Conservation (phyloP, 2,888 invertebrate species). For the Stenodera caucasica region DNA sequence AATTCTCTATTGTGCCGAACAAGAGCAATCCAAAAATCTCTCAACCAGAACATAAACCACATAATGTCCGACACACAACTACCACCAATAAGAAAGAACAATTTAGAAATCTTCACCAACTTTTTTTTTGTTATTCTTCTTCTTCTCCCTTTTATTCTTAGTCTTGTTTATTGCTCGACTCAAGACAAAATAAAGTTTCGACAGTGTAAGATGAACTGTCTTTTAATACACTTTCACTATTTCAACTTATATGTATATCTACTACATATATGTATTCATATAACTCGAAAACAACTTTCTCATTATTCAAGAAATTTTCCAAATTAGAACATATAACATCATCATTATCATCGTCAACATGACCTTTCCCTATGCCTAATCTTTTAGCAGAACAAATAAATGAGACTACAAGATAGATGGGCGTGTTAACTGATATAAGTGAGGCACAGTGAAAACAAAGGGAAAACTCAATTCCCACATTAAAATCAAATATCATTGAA, state of each 20-base stretch:
- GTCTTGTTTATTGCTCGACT: too few species aligned
- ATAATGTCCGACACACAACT: not conserved
- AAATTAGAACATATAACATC: not conserved
- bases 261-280: too few species aligned
- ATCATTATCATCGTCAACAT: not conserved
- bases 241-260: too few species aligned
- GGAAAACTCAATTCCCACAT: not conserved
- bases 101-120: not conserved
- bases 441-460: not conserved
- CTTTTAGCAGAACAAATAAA: slow-evolving; percentile 2
- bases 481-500: slow-evolving; percentile 1
- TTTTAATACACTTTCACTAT: too few species aligned
- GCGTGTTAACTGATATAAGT: not conserved
- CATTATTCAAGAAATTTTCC: not conserved
- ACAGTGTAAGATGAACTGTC: not conserved
- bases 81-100: not conserved
- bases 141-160: too few species aligned
- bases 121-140: too few species aligned
- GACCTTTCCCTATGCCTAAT: not conserved
- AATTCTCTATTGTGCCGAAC: not conserved
- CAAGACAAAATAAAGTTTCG: not conserved
- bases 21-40: not conserved
- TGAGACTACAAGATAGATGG: not conserved
- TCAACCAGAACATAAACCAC: slow-evolving; percentile 8
- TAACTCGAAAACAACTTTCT: not conserved